Evolutionary conservation across 2,113 vertebrate species (phyloP), one percentile per base, ranked within the genome.

Genomic region (Percopsis transmontana): DNA sequence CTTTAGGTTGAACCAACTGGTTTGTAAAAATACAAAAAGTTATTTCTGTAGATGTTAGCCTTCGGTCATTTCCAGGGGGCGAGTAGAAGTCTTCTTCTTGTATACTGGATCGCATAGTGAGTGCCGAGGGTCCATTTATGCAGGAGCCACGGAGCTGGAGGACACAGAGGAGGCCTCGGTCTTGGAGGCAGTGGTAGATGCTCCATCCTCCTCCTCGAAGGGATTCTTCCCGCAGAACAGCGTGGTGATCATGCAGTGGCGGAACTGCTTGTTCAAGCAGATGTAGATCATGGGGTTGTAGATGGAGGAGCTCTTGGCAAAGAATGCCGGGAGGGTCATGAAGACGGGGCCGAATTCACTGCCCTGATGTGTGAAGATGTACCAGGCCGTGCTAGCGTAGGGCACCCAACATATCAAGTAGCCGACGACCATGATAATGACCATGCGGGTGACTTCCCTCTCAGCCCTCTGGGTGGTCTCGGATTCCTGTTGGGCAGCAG

Each of bases 181-280:
- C 93, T 97, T 99, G 82, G 91, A 91, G 71, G 93, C 90, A 0
- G 92, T 92, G 59, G 91, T 90, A 58, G 96, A 96, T 0, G 92
- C 91, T 18, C 90, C 93, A 13, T 98, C 97, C 0, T 98, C 96
- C 56, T 90, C 91, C 15, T 92, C 95, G 62, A 99, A 93, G 0
- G 93, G 94, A 79, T 95, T 98, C 94, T 97, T 98, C 60, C 97
- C 97, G 0, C 96, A 99, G 93, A 95, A 99, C 67, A 99, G 83
- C 18, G 97, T 98, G 68, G 95, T 99, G 87, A 98, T 87, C 97
- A 99, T 98, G 94, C 96, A 98, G 92, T 94, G 89, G 78, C 97
- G 96, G 94, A 99, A 99, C 95, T 98, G 97, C 90, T 96, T 99
- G 88, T 99, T 99, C 96, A 99, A 90, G 78, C 94, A 90, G 39